Conservation (phyloP, 2,888 invertebrate genomes). For the Acanthococcus lagerstroemiae region DNA sequence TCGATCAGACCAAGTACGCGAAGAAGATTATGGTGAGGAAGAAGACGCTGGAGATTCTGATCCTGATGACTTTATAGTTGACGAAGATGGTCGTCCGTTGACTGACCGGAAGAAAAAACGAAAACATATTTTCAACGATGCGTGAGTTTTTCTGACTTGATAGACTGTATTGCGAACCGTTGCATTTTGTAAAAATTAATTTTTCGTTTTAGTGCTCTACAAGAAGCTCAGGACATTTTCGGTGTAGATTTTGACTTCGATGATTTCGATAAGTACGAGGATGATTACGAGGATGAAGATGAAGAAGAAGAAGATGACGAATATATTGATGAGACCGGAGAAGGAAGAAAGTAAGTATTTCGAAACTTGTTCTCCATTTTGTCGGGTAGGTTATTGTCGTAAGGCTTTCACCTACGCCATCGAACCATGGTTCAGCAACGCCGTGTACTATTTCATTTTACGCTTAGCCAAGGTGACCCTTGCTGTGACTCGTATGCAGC, state of each 20-base stretch:
- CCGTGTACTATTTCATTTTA: too few relatives aligned
- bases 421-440: too few relatives aligned
- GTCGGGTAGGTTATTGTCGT: background rate
- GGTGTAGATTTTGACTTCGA: slow-evolving; percentile 98
- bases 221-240: slow-evolving; percentile 98
- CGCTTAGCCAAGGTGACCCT: too few relatives aligned
- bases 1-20: slow-evolving; percentile 62
- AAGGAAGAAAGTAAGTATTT: slow-evolving; percentile 37
- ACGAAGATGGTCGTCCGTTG: slow-evolving; percentile 84
- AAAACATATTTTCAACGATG: slow-evolving; percentile 74
- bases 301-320: slow-evolving; percentile 67
- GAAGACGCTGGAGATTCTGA: slow-evolving; percentile 53
- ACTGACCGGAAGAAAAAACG: slow-evolving; percentile 68
- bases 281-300: slow-evolving; percentile 75
- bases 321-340: slow-evolving; percentile 52
- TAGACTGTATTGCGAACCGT: background rate
- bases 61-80: slow-evolving; percentile 89
- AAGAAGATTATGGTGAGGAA: slow-evolving; percentile 70
- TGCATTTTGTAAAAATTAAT: background rate
- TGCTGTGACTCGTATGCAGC: too few relatives aligned
- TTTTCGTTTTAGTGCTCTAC: slow-evolving; percentile 53
- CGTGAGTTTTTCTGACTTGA: slow-evolving; percentile 42
- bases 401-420: background rate
- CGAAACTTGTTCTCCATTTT: slow-evolving; percentile 2
- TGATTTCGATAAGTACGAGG: slow-evolving; percentile 77